Base-by-base conservation (phyloP, 30 jellyfish, hydroid and myxozoan genomes). In the Clytia hemisphaerica region DNA sequence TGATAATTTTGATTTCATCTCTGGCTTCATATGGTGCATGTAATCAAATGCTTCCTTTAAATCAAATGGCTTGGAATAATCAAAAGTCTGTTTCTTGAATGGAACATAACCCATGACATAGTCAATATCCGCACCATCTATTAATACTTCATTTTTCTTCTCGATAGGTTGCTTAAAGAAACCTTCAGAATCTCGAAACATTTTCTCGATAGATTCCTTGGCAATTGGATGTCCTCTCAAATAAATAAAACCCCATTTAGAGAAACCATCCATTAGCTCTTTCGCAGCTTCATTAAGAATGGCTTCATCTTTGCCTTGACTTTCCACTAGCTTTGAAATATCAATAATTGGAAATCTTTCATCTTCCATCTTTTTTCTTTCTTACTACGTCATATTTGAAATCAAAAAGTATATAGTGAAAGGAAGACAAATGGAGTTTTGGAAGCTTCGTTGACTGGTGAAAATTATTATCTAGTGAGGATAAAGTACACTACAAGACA, bases 11-110 rank as follows among this genome's bases (percentile, higher is more conserved):
- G 45, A 19, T 26, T 19, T 29, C 40, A 58, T 58, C 7, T 58
- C 71, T 58, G 25, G 26, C 37, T 38, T 2, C 16, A 58, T 58
- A 38, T 45, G 30, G 18, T 38, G 71, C 71, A 58, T 2, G 14
- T 58, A 58, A 29, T 58, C 71, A 58, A 58, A 58, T 2, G 71
- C 71, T 58, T 58, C 71, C 55, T 58, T 58, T 58, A 58, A 58
- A 58, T 58, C 71, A 29, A 19, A 29, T 34, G 71, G 71, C 30
- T 58, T 58, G 3, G 25, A 5, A 18, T 45, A 16, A 45, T 58
- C 44, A 19, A 58, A 24, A 2, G 71, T 58, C 30, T 58, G 46
- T 18, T 18, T n/a, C 14, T 58, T 58, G 30, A 58, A 58, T 5
- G 71, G 71, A 58, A 58, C 55, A 58, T 58, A 58, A 22, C 71